Conservation (phyloP, 2,113 vertebrate genomes). For the Leucopsar rothschildi region DNA sequence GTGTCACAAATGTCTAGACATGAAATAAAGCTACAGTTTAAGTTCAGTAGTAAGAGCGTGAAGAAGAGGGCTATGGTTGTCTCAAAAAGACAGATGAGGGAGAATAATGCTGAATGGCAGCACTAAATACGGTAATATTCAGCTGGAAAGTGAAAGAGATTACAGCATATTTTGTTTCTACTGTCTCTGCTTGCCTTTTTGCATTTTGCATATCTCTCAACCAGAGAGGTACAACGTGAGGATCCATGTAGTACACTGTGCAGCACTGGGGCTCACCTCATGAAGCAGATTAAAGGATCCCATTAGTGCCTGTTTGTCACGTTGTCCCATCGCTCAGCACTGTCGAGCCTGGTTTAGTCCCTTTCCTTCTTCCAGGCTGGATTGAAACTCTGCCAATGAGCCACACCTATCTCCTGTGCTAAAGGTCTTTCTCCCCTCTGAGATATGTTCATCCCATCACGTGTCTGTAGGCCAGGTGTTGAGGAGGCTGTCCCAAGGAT, state of each 20-base stretch:
- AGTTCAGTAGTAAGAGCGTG: neutral
- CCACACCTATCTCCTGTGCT: neutral
- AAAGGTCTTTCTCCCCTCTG: neutral
- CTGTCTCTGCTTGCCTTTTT: neutral
- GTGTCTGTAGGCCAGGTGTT: neutral
- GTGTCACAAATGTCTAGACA: neutral
- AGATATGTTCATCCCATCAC: neutral
- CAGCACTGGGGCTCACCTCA: neutral
- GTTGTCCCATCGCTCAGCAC: rapidly evolving
- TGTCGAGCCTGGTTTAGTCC: neutral
- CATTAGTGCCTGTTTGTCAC: neutral
- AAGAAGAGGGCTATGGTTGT: neutral
- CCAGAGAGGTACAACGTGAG: rapidly evolving
- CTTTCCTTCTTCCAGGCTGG: neutral
- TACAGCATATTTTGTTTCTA: neutral
- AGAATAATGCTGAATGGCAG: neutral
- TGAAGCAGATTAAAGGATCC: neutral
- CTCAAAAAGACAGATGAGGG: neutral
- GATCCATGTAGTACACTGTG: neutral
- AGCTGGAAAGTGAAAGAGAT: neutral
- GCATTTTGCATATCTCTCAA: neutral
- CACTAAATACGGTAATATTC: neutral
- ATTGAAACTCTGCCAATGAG: neutral
- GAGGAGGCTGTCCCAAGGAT: neutral
- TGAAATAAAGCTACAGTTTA: neutral